Evolutionary conservation across 92 coral and sea anemone species (phyloP), one percentile per base, ranked within the genome.

Genomic region (Siderastrea siderea): DNA sequence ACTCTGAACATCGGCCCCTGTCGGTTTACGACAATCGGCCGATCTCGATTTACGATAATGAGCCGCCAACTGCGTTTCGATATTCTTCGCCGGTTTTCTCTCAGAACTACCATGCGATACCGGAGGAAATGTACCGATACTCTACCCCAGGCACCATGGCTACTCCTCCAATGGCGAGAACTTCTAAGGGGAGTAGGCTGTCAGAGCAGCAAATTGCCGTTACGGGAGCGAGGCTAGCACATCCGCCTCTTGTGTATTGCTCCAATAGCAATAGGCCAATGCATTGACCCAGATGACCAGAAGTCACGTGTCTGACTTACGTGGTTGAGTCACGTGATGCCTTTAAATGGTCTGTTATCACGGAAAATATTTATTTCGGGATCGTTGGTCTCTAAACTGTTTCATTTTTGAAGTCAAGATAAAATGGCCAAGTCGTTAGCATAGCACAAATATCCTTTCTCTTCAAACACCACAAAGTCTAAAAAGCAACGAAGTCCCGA

Each of bases 1-100:
- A 72, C 68, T 46, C 92, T 6, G 95, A 93, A 12, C 83, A 83
- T 49, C 93, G 96, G 47, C 96, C 98, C 7, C 49, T 89, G 78
- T 95, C 98, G n/a, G 95, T 89, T 15, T 95, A 93, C 84, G 98
- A 95, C 73, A 95, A 95, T 84, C 87, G 98, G 55, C 98, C 98
- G 75, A 83, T 77, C 8, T 93, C 98, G 44, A 85, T 95, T 66
- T 91, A 95, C 86, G 98, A 95, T 70, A 95, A 95, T 76, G 98
- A 93, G 70, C 95, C 95, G 62, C 89, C 95, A 17, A 80, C 90
- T 6, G n/a, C 91, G 3, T 62, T 83, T 68, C 95, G 96, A 9
- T 93, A 93, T 86, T 95, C 98, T 1, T 93, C 98, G 57, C 98
- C 98, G 51, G 89, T 95, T 50, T 93, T 93, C 72, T 67, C 89